phyloP scores from a whole-genome alignment of 2,888 invertebrate genomes.

The Melanostoma scalare region DNA sequence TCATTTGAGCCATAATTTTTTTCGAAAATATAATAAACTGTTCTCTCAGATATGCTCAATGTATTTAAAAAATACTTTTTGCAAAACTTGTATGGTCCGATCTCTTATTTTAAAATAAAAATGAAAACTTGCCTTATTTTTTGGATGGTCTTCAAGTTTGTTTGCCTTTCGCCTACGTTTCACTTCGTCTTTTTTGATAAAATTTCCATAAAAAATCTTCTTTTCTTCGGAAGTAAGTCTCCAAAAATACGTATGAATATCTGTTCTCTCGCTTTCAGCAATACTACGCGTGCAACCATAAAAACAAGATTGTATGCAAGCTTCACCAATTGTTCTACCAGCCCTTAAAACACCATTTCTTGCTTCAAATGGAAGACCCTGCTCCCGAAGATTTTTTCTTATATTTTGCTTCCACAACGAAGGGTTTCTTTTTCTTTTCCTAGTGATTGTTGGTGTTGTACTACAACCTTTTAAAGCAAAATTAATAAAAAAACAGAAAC shows the following conservation, averaged over 20 bases:
- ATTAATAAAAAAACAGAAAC: background rate
- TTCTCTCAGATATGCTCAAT: slow-evolving; percentile 1
- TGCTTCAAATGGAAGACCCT: slow-evolving; percentile 3
- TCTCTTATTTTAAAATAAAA: slow-evolving; percentile 3
- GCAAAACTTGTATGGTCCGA: slow-evolving; percentile 2
- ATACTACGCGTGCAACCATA: slow-evolving; percentile 9
- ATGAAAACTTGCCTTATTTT: background rate
- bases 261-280: background rate
- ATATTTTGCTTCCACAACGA: slow-evolving; percentile 20
- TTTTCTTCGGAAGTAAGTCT: slow-evolving; percentile 8
- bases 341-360: slow-evolving; percentile 75
- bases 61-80: slow-evolving; percentile 2
- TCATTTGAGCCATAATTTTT: background rate
- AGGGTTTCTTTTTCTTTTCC: slow-evolving; percentile 3
- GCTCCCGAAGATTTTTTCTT: slow-evolving; percentile 22
- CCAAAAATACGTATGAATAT: slow-evolving; percentile 4
- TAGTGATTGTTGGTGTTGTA: slow-evolving; percentile 1
- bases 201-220: slow-evolving; percentile 16
- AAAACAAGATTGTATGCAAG: slow-evolving; percentile 11
- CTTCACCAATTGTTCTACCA: background rate
- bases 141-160: slow-evolving; percentile 2
- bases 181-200: slow-evolving; percentile 1
- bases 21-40: background rate
- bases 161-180: slow-evolving; percentile 10
- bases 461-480: background rate